Conservation (phyloP, 2,888 invertebrate species). For the Drosophila pegasa region DNA sequence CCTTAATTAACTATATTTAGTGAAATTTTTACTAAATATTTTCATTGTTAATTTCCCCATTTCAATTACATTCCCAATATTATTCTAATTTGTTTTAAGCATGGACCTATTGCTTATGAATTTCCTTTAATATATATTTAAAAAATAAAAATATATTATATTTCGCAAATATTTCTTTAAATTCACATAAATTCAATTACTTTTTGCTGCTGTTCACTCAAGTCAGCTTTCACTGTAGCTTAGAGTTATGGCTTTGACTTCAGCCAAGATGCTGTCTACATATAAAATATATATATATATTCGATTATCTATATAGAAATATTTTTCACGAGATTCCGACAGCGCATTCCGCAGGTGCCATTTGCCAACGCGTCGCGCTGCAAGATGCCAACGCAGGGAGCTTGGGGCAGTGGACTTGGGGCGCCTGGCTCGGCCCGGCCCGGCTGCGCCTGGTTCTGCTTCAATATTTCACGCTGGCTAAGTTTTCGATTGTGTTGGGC, state of each 20-base stretch:
- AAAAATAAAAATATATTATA: too few relatives aligned
- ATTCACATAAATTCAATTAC: background rate
- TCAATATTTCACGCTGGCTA: slow-evolving; percentile 78
- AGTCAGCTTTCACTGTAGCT: slow-evolving; percentile 12
- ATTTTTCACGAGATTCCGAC: slow-evolving; percentile 78
- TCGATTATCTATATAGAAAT: slow-evolving; percentile 60
- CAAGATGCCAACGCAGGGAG: slow-evolving; percentile 34
- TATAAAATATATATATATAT: slow-evolving; percentile 30
- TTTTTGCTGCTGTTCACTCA: background rate
- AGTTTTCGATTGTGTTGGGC: slow-evolving; percentile 71
- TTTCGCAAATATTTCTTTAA: background rate
- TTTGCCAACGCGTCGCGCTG: slow-evolving; percentile 33
- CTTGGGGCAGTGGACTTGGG: slow-evolving; percentile 13
- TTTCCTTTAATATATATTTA: too few relatives aligned
- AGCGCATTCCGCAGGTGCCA: slow-evolving; percentile 77
- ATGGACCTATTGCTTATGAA: too few relatives aligned
- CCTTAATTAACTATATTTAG: too few relatives aligned
- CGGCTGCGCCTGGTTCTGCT: slow-evolving; percentile 31
- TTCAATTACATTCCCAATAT: too few relatives aligned
- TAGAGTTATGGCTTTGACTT: slow-evolving; percentile 60
- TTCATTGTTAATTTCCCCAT: too few relatives aligned
- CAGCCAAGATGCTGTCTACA: background rate
- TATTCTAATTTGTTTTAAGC: too few relatives aligned
- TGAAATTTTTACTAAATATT: too few relatives aligned
- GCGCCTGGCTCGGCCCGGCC: too few relatives aligned